Percentiles rank a stretch among this genome's conserved stretches.
phyloP scores from a whole-genome alignment of 2,797 vertebrate species.

The Amblyopsis hoosieri region DNA sequence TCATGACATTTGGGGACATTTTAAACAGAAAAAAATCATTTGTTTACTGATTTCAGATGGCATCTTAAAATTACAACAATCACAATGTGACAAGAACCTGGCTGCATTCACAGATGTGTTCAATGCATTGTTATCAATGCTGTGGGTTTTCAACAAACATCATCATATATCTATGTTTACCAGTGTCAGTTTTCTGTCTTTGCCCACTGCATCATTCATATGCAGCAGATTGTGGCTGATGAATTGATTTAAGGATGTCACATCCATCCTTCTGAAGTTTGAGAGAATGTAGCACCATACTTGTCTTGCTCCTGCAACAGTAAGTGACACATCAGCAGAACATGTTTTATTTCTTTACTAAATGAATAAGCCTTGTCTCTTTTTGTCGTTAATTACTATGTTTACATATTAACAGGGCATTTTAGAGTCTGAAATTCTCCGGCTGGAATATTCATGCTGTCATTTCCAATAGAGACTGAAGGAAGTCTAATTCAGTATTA shows the following conservation, averaged over 20 bases:
- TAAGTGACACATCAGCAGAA: neutral
- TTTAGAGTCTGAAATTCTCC: constrained; percentile 18
- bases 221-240: constrained; percentile 13
- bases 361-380: neutral
- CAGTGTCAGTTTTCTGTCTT: constrained; percentile 19
- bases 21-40: too few species aligned
- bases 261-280: neutral
- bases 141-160: constrained; percentile 17
- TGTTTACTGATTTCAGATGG: too few species aligned
- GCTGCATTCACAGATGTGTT: neutral
- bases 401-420: neutral
- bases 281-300: neutral
- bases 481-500: constrained; percentile 9
- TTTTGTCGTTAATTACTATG: neutral
- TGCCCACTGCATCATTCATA: constrained; percentile 22
- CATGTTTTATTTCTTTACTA: neutral
- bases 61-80: neutral
- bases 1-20: neutral
- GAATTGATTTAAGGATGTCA: neutral
- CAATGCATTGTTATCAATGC: neutral
- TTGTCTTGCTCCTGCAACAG: neutral
- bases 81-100: neutral
- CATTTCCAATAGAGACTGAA: constrained; percentile 51
- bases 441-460: constrained; percentile 57
- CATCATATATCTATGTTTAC: constrained; percentile 1